Percentiles rank a stretch among this genome's conserved stretches.
phyloP scores from a whole-genome alignment of 2,113 vertebrate genomes.

The Calidris pugnax region DNA sequence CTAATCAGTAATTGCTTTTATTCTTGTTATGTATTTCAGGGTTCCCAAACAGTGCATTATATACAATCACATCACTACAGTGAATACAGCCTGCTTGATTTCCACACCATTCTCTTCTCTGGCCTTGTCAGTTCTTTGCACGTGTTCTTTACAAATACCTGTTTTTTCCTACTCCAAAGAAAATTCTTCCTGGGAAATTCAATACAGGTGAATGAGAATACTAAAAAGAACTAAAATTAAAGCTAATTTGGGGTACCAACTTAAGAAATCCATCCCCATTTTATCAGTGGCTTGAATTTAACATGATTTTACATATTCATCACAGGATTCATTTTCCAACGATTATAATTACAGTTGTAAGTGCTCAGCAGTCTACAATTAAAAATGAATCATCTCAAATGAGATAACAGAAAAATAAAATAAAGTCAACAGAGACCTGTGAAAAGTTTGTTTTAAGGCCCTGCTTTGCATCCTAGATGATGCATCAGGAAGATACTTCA shows the following conservation, averaged over 20 bases:
- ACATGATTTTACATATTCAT: background rate
- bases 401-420: background rate
- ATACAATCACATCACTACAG: background rate
- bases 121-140: background rate
- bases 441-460: background rate
- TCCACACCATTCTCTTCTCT: background rate
- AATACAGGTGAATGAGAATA: background rate
- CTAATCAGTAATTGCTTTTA: background rate
- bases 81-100: background rate
- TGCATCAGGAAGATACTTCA: background rate
- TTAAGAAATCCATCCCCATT: background rate
- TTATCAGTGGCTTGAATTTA: background rate
- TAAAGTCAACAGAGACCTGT: background rate
- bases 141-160: background rate
- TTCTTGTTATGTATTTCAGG: background rate
- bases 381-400: background rate
- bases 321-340: background rate
- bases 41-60: background rate
- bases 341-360: background rate
- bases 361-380: background rate
- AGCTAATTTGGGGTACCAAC: background rate
- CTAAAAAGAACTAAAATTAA: background rate
- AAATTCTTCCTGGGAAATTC: background rate
- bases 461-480: background rate
- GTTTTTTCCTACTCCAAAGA: fast-evolving